Percentiles rank a stretch among this genome's conserved stretches.
Conservation (phyloP, 2,113 vertebrate species). For the Apus apus region DNA sequence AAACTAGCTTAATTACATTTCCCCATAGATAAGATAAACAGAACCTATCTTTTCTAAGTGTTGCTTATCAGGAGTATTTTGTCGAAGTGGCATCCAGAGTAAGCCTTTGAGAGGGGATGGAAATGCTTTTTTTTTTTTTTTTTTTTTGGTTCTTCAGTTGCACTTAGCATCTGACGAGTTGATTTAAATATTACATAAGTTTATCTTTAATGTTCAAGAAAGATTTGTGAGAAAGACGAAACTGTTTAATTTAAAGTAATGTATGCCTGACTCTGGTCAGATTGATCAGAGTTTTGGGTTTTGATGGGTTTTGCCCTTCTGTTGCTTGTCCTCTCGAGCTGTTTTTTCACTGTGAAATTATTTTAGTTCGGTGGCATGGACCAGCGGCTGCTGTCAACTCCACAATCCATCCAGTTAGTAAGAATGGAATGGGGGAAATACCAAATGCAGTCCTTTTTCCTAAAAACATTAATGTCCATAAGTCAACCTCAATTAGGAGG, state of each 20-base stretch:
- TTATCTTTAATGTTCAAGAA: slow-evolving; percentile 53
- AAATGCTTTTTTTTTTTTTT: slow-evolving; percentile 23
- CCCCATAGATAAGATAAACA: slow-evolving; percentile 51
- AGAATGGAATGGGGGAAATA: neutral
- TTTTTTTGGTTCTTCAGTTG: slow-evolving; percentile 29
- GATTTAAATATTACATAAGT: slow-evolving; percentile 60
- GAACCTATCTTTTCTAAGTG: slow-evolving; percentile 1
- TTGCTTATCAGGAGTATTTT: slow-evolving; percentile 43
- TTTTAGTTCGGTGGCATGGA: slow-evolving; percentile 66
- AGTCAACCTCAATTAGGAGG: neutral
- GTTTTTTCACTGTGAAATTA: slow-evolving; percentile 67
- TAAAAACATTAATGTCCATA: slow-evolving; percentile 45
- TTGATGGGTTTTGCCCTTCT: slow-evolving; percentile 68
- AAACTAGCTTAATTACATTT: slow-evolving; percentile 55
- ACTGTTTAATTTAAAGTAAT: slow-evolving; percentile 58
- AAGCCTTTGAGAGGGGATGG: neutral
- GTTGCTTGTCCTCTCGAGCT: slow-evolving; percentile 63
- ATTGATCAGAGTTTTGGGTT: slow-evolving; percentile 41
- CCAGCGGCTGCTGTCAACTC: slow-evolving; percentile 72
- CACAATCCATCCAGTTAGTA: slow-evolving; percentile 50
- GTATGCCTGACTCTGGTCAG: slow-evolving; percentile 64
- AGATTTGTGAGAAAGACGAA: slow-evolving; percentile 36
- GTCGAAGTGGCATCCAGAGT: neutral
- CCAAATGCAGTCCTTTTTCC: slow-evolving; percentile 29
- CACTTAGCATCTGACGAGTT: slow-evolving; percentile 32